phyloP scores from a whole-genome alignment of 2,113 vertebrate genomes.

The Elaphurus davidianus region DNA sequence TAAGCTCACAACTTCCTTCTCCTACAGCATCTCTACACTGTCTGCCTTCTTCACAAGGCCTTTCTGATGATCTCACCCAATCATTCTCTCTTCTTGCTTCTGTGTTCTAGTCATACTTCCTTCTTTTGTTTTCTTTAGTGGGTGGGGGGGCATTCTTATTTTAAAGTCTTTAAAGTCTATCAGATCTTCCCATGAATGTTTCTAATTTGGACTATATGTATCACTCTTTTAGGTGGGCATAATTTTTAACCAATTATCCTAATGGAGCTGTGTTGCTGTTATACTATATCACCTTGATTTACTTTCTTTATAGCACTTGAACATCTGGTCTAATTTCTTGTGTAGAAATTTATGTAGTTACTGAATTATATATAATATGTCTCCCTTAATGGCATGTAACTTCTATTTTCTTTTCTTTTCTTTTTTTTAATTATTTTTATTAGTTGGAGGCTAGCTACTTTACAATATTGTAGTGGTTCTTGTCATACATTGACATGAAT shows the following conservation, averaged over 20 bases:
- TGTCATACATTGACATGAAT: too few relatives aligned
- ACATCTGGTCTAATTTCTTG: background rate
- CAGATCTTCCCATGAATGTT: background rate
- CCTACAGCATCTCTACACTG: background rate
- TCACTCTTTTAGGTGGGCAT: background rate
- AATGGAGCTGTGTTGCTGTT: background rate
- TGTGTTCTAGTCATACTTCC: background rate
- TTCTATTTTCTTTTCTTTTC: background rate
- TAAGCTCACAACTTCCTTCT: background rate
- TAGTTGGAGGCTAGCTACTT: too few relatives aligned
- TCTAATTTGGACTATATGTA: background rate
- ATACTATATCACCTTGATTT: background rate
- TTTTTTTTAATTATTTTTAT: too few relatives aligned
- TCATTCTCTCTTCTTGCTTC: background rate
- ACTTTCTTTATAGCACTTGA: background rate
- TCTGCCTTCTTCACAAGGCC: background rate
- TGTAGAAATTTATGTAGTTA: background rate
- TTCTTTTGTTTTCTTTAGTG: background rate
- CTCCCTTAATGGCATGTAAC: background rate
- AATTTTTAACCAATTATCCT: background rate
- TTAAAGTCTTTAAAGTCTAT: background rate
- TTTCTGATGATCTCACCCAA: background rate
- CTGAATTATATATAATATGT: background rate
- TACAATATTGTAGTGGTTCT: too few relatives aligned
- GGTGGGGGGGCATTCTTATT: background rate